phyloP scores from a whole-genome alignment of 2,113 vertebrate species.

The Laterallus jamaicensis region DNA sequence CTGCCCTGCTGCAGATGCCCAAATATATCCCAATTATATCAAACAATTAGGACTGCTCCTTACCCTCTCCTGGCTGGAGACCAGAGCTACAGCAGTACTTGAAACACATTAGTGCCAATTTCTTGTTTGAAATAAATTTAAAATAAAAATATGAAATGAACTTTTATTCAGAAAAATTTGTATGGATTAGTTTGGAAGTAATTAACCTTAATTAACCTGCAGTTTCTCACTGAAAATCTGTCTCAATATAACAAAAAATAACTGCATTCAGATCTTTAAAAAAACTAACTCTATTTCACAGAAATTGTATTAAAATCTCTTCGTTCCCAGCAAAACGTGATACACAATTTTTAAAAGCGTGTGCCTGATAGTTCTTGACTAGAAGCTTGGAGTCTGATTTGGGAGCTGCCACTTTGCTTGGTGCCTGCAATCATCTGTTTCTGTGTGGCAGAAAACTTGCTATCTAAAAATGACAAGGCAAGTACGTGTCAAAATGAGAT shows the following conservation, averaged over 20 bases:
- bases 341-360: not conserved
- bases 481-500: not conserved
- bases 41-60: not conserved
- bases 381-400: not conserved
- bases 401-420: not conserved
- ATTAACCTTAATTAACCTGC: not conserved
- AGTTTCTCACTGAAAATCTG: not conserved
- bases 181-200: not conserved
- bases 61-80: not conserved
- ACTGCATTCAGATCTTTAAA: not conserved
- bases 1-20: not conserved
- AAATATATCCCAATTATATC: not conserved
- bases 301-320: not conserved
- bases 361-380: not conserved
- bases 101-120: not conserved
- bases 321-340: not conserved
- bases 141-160: too few relatives aligned
- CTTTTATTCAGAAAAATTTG: not conserved
- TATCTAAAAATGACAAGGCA: conserved; percentile 12
- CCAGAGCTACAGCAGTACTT: not conserved
- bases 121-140: not conserved
- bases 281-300: not conserved
- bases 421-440: not conserved
- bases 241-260: not conserved
- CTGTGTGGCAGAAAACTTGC: not conserved